Evolutionary conservation across 2,888 invertebrate genomes (phyloP), one percentile per base, ranked within the genome.

Genomic region (Dolomedes plantarius): DNA sequence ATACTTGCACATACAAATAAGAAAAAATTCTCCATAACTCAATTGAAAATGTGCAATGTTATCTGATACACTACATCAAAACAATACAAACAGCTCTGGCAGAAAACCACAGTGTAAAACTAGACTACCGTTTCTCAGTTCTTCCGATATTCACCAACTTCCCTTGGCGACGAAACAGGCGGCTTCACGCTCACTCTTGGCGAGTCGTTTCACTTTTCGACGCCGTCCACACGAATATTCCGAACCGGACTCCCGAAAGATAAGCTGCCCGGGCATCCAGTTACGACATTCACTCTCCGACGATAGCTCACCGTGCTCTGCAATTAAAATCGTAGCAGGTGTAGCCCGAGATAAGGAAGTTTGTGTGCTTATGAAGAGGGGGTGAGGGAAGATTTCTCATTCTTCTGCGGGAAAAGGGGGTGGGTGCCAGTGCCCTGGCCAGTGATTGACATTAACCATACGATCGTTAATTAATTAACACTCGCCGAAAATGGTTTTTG

Each of bases 381-480:
- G 56, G 56, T 6, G 56, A 56, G 23, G n/a, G n/a, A n/a, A n/a
- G n/a, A n/a, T n/a, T n/a, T n/a, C 23, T 23, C 23, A 23, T 56
- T 11, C 23, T 56, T 56, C 56, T 16, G 46, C 36, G 36, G 11
- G 6, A 46, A 46, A 2, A 46, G 16, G 36, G 11, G 36, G 5
- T 36, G 36, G 36, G 5, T n/a, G n/a, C n/a, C n/a, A 46, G 16
- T 11, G 46, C n/a, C n/a, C n/a, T 23, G 56, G 23, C 56, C 23
- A 56, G 11, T 56, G 56, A 56, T 56, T n/a, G 56, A 56, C 56
- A 56, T 1, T 56, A 6, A 23, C 23, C 56, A 19, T 56, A 16
- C 56, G 5, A 56, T 56, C 56, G 56, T 23, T 56, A 19, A 56
- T 56, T 56, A 56, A 56, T 56, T 56, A 56, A 56, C 56, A 23